phyloP scores from a whole-genome alignment of 2,797 vertebrate species.

The Pithecia hirsuta region DNA sequence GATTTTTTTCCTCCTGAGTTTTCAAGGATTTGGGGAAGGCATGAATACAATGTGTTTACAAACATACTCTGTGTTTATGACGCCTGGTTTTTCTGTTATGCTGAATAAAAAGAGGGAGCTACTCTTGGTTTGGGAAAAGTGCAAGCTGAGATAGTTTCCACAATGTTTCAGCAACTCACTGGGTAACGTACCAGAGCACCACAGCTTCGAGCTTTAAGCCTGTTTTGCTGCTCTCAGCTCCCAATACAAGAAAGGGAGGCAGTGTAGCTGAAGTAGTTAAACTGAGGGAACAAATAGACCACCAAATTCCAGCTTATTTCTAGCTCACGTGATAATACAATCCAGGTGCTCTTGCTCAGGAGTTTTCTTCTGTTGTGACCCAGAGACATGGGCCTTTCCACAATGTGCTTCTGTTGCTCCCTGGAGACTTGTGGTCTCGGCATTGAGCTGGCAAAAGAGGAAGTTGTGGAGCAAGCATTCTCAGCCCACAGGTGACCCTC shows the following conservation, averaged over 20 bases:
- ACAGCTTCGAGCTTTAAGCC: not conserved
- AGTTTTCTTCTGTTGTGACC: not conserved
- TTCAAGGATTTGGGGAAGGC: conserved; percentile 63
- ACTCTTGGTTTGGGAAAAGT: conserved; percentile 16
- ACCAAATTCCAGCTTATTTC: not conserved
- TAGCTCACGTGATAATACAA: not conserved
- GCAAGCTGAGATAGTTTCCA: conserved; percentile 8
- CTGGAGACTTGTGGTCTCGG: not conserved
- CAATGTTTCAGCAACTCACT: not conserved
- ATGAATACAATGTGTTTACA: conserved; percentile 70
- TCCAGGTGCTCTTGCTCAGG: not conserved
- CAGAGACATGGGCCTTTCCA: not conserved
- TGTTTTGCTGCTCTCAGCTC: not conserved
- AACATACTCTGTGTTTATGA: conserved; percentile 69
- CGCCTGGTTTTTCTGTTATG: conserved; percentile 67
- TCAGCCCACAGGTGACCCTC: not conserved
- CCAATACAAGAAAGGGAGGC: not conserved
- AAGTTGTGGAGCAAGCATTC: not conserved
- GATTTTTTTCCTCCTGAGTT: not conserved
- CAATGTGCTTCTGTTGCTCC: not conserved
- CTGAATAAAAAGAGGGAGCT: conserved; percentile 54
- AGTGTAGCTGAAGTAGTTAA: not conserved
- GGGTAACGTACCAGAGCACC: not conserved
- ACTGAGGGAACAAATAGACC: not conserved
- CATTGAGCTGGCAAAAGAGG: not conserved